Evolutionary conservation across 1,140 invertebrate genomes (phyloP), one percentile per base, ranked within the genome.

Genomic region (Globodera ellingtonae): DNA sequence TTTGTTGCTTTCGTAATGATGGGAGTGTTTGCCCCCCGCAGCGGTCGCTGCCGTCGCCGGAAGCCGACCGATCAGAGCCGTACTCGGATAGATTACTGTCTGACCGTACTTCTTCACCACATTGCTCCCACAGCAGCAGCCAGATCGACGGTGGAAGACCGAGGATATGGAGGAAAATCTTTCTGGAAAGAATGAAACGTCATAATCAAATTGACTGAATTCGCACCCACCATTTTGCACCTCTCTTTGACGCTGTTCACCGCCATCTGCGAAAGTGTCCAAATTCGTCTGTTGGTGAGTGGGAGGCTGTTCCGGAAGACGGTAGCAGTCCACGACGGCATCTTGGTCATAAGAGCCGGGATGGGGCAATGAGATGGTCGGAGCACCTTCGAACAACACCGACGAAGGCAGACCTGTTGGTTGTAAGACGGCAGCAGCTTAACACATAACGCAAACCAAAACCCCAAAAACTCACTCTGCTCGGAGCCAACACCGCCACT

Each of bases 351-450:
- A 84, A 48, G 72, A 67, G 44, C 78, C 15, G 47, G 83, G 83
- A 21, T 85, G 81, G 4, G 79, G 52, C 65, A 85, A 48, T 6
- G 83, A 15, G 35, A 83, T 85, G 8, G 81, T 82, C 44, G 82
- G 82, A 1, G 83, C 82, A 78, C 78, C 78, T 81, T 83, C 82
- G 50, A 59, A 83, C 13, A 83, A 52, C n/a, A 85, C 83, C 6
- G 82, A 46, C 48, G 82, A 85, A 47, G 77, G 81, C 67, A 82
- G 72, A 59, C 52, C 78, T 21, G 46, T 46, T 15, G 8, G 0
- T 52, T 72, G 79, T n/a, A 13, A 10, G 13, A 79, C 24, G 70
- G 77, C 15, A 79, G 24, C 8, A 65, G 47, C 15, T 47, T 21
- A 78, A 52, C 10, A 15, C 56, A 59, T 13, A 52, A 24, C 24